A percentile compares a stretch with the other conserved stretches of the same genome.
Evolutionary conservation across 2,888 invertebrate species (phyloP).

Genomic region (Vesta saturnalis): DNA sequence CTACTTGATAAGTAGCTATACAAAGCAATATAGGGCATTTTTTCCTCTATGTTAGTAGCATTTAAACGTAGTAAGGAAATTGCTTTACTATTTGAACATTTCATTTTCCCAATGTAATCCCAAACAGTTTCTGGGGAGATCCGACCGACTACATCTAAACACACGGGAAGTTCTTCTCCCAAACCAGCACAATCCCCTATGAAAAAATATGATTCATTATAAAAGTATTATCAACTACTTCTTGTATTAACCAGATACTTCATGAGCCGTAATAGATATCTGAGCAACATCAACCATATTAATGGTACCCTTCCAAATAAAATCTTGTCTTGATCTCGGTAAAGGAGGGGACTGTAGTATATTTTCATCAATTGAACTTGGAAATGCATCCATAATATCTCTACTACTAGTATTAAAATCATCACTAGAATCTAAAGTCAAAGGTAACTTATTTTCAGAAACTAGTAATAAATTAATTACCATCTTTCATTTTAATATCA

Average conservation of each 20-base stretch:
- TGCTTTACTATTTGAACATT: constrained; percentile 87
- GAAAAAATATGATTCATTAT: constrained; percentile 44
- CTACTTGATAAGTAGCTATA: constrained; percentile 90
- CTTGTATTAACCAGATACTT: constrained; percentile 66
- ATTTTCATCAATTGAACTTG: constrained; percentile 35
- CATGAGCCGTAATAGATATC: constrained; percentile 84
- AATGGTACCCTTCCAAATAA: constrained; percentile 82
- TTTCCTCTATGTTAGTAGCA: constrained; percentile 84
- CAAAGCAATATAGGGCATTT: constrained; percentile 83
- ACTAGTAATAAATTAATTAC: neutral
- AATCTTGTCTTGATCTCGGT: constrained; percentile 47
- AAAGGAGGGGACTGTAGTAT: constrained; percentile 49
- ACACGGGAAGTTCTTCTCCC: constrained; percentile 77
- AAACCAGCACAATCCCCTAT: constrained; percentile 74
- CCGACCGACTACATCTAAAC: constrained; percentile 89
- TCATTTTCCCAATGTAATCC: constrained; percentile 93
- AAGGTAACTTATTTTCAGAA: neutral
- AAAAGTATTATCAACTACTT: neutral
- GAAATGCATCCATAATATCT: neutral
- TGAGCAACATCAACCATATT: constrained; percentile 92
- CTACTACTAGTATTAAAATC: neutral
- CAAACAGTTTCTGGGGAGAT: constrained; percentile 91
- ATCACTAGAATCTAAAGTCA: constrained; percentile 2
- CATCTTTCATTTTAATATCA: constrained; percentile 22
- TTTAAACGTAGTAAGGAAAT: constrained; percentile 84